Percentiles rank a stretch among this genome's conserved stretches.
These are phyloP conservation scores for Odobenus rosmarus DNA, from an alignment of 2,113 vertebrate species.

Conservation along the genomic window DNA sequence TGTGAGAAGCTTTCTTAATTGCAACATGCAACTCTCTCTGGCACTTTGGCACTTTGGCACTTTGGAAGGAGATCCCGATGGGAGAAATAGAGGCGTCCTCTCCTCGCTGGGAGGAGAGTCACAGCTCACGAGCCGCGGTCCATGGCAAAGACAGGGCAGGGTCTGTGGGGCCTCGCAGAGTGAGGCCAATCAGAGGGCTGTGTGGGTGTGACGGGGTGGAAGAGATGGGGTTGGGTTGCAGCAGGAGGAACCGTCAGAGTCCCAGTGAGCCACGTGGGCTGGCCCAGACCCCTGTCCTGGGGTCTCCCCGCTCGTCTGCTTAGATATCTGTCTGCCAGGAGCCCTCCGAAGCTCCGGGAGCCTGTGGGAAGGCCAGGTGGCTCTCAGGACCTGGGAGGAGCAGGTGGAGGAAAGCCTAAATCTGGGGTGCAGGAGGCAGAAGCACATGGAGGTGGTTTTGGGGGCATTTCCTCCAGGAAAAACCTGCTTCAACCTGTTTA, in stretches of 20 bases:
- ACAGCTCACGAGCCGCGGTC: fast-evolving
- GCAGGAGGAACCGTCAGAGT: neutral
- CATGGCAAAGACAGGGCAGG: neutral
- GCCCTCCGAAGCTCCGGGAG: neutral
- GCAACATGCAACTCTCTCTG: neutral
- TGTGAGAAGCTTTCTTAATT: neutral
- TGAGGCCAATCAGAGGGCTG: neutral
- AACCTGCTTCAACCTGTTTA: neutral
- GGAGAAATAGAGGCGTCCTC: neutral
- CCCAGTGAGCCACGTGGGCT: neutral
- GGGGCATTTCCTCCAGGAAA: neutral
- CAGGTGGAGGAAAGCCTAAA: neutral
- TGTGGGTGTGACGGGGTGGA: too few species aligned
- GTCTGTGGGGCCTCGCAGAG: neutral
- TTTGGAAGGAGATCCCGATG: too few species aligned
- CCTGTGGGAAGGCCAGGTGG: neutral
- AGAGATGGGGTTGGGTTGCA: fast-evolving
- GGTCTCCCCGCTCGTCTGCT: neutral
- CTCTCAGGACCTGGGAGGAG: neutral
- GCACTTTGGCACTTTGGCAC: neutral
- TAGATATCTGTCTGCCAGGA: neutral
- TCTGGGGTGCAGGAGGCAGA: neutral
- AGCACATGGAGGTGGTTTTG: fast-evolving
- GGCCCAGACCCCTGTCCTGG: neutral
- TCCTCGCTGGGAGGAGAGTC: neutral